A percentile compares a stretch with the other conserved stretches of the same genome.
phyloP scores from a whole-genome alignment of 2,797 vertebrate genomes.

The Erpetoichthys calabaricus region DNA sequence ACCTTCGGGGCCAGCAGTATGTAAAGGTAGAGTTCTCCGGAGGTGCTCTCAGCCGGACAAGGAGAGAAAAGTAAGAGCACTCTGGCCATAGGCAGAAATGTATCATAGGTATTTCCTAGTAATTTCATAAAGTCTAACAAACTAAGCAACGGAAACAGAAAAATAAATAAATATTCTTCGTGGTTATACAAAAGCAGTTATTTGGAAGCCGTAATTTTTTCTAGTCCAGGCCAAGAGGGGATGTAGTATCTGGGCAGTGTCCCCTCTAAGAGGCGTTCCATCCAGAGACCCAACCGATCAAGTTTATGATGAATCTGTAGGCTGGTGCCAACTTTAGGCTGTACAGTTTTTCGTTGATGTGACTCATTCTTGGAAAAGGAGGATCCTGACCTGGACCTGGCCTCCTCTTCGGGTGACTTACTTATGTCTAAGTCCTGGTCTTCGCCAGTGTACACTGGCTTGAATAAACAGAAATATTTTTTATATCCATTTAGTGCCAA shows the following conservation, averaged over 20 bases:
- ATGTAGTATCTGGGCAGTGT: constrained; percentile 87
- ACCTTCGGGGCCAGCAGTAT: too few species aligned
- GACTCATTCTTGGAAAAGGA: constrained; percentile 36
- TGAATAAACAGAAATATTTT: constrained; percentile 93
- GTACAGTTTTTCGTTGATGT: constrained; percentile 40
- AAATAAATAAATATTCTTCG: too few species aligned
- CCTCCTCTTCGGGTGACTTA: constrained; percentile 54
- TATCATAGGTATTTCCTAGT: too few species aligned
- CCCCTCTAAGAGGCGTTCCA: constrained; percentile 89
- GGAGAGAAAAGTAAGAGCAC: too few species aligned
- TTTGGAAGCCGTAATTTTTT: constrained; percentile 57
- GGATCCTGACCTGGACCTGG: constrained; percentile 31
- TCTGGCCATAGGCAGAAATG: too few species aligned
- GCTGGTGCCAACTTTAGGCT: constrained; percentile 43
- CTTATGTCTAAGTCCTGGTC: constrained; percentile 26
- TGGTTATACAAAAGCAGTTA: constrained; percentile 20
- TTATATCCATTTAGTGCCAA: constrained; percentile 91
- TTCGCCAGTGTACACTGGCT: constrained; percentile 64
- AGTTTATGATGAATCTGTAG: constrained; percentile 78
- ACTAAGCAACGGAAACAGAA: too few species aligned
- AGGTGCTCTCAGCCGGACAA: too few species aligned
- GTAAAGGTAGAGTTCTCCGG: too few species aligned
- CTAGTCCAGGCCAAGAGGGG: constrained; percentile 77
- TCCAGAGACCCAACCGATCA: constrained; percentile 85
- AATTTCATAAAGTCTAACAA: too few species aligned